Evolutionary conservation across 2,113 vertebrate species (phyloP).

Genomic region (Hippotragus niger): DNA sequence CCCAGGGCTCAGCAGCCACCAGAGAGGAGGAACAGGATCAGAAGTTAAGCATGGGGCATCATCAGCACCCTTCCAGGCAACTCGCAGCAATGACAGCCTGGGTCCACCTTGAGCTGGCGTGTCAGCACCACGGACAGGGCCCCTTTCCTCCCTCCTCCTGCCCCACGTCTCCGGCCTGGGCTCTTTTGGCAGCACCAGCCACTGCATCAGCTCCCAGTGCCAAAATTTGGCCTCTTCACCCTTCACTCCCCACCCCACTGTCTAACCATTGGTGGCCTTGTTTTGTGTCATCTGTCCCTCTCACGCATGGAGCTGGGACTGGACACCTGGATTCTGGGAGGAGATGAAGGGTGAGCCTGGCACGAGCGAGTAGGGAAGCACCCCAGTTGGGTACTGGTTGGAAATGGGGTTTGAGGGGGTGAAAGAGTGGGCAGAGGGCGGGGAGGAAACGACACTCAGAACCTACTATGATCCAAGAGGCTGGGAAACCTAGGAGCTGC

Average conservation of each 20-base stretch:
- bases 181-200: conserved; percentile 40
- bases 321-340: neutral
- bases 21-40: neutral
- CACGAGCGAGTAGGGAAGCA: neutral
- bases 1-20: neutral
- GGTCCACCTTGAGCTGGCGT: neutral
- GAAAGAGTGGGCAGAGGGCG: neutral
- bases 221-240: conserved; percentile 60
- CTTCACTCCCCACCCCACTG: neutral
- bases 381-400: neutral
- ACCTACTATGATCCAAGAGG: neutral
- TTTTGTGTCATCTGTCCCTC: conserved; percentile 7
- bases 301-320: neutral
- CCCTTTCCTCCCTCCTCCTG: neutral
- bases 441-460: neutral
- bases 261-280: conserved; percentile 25
- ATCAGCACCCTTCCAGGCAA: neutral
- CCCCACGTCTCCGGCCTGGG: neutral
- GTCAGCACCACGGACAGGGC: conserved; percentile 74
- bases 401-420: neutral
- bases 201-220: conserved; percentile 50
- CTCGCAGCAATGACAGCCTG: neutral
- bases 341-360: neutral
- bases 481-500: neutral
- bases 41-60: neutral